Evolutionary conservation across 1,140 invertebrate genomes (phyloP).

Genomic region (Drosophila mayri): DNA sequence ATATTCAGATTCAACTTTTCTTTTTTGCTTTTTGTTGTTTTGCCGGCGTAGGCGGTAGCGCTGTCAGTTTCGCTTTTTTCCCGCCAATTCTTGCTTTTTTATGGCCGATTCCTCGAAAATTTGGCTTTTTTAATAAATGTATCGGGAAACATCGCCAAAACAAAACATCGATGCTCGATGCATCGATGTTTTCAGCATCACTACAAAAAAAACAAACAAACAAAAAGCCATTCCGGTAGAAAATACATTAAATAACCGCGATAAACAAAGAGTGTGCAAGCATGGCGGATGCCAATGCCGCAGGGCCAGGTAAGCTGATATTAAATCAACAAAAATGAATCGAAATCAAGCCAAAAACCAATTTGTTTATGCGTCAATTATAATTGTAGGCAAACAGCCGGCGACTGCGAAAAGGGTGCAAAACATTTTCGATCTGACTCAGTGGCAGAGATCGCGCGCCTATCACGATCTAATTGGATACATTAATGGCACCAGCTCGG

Average conservation of each 20-base stretch:
- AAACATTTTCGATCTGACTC: slow-evolving; percentile 89
- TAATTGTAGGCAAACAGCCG: slow-evolving; percentile 52
- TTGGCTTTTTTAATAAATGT: no score
- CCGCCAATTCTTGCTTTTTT: neutral
- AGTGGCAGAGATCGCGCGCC: slow-evolving; percentile 94
- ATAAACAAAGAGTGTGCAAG: slow-evolving; percentile 7
- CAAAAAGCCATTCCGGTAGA: slow-evolving; percentile 44
- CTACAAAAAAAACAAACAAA: slow-evolving; percentile 18
- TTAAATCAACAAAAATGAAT: neutral
- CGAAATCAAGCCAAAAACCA: neutral
- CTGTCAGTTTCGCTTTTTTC: neutral
- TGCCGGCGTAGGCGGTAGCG: slow-evolving; percentile 6
- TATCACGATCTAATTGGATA: slow-evolving; percentile 95
- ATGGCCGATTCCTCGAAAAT: no score
- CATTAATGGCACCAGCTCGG: slow-evolving; percentile 93
- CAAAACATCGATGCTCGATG: neutral
- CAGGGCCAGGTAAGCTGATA: slow-evolving; percentile 36
- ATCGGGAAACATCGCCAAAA: no score
- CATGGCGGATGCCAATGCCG: slow-evolving; percentile 63
- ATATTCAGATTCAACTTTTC: neutral
- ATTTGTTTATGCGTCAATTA: neutral
- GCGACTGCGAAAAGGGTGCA: slow-evolving; percentile 88
- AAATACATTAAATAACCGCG: slow-evolving; percentile 26
- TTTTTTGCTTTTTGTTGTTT: neutral
- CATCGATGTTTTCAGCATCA: neutral